Percentiles rank a stretch among this genome's conserved stretches.
These are phyloP conservation scores for Mesocentrotus franciscanus DNA, from an alignment of 53 echinoderm and acorn worm genomes.

Conservation along the genomic window DNA sequence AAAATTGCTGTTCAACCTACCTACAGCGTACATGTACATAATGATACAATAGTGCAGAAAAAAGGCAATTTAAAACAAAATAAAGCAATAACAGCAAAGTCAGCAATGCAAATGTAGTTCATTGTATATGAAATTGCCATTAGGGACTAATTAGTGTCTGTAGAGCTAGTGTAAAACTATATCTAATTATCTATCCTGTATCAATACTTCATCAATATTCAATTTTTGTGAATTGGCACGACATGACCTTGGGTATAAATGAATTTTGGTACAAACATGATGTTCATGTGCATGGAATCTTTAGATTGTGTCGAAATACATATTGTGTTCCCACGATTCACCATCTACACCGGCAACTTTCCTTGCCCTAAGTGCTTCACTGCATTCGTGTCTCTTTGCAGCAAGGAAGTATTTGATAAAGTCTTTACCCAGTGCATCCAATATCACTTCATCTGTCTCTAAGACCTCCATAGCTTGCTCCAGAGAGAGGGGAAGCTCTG, in stretches of 20 bases:
- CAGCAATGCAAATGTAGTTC: too few species aligned
- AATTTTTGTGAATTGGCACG: background rate
- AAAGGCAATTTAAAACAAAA: too few species aligned
- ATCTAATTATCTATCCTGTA: too few species aligned
- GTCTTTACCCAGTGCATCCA: conserved; percentile 73
- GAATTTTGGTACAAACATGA: background rate
- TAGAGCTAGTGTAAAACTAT: too few species aligned
- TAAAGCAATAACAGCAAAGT: too few species aligned
- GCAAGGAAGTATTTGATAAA: conserved; percentile 73
- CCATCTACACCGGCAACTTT: conserved; percentile 57
- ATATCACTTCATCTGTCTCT: conserved; percentile 66
- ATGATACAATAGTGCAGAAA: too few species aligned
- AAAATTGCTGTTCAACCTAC: too few species aligned
- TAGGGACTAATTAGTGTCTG: too few species aligned
- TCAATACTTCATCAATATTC: too few species aligned
- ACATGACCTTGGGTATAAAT: background rate
- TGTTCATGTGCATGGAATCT: background rate
- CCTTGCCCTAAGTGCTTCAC: conserved; percentile 42
- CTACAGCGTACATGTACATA: too few species aligned
- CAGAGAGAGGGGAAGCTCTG: conserved; percentile 63
- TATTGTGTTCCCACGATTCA: conserved; percentile 61
- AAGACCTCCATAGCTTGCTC: conserved; percentile 71
- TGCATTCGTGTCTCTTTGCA: conserved; percentile 66
- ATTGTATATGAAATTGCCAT: too few species aligned
- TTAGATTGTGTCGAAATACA: conserved; percentile 66